Conservation (phyloP, 2,113 vertebrate genomes). For the Xenopus laevis region DNA sequence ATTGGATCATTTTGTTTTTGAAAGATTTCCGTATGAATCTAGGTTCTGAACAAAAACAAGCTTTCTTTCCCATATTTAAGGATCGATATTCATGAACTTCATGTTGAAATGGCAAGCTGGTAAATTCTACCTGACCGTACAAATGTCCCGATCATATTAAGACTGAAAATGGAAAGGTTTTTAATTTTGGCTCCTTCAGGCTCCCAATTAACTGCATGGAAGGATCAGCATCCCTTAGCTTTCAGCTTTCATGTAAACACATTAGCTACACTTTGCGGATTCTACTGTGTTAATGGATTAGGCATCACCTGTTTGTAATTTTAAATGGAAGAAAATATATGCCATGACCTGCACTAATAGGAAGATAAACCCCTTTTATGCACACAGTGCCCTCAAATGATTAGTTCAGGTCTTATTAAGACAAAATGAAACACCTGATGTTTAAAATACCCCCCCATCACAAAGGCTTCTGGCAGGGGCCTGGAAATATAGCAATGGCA, state of each 20-base stretch:
- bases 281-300: conserved; percentile 42
- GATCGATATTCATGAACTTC: too few relatives aligned
- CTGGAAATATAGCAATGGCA: too few relatives aligned
- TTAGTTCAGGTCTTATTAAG: conserved; percentile 35
- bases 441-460: background rate
- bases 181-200: conserved; percentile 25
- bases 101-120: too few relatives aligned
- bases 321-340: conserved; percentile 38
- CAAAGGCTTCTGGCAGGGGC: too few relatives aligned
- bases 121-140: too few relatives aligned
- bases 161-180: conserved; percentile 9
- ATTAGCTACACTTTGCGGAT: conserved; percentile 40
- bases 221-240: conserved; percentile 21
- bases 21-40: too few relatives aligned
- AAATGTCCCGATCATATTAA: background rate
- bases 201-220: conserved; percentile 22
- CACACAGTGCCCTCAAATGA: conserved; percentile 27
- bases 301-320: conserved; percentile 42
- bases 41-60: too few relatives aligned
- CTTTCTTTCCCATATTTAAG: too few relatives aligned
- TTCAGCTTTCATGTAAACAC: conserved; percentile 37
- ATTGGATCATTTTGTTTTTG: background rate
- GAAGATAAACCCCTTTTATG: conserved; percentile 31
- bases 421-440: conserved; percentile 34
- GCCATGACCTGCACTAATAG: conserved; percentile 35